phyloP scores from a whole-genome alignment of 2,888 invertebrate species.

The Trachelus troglodyta region DNA sequence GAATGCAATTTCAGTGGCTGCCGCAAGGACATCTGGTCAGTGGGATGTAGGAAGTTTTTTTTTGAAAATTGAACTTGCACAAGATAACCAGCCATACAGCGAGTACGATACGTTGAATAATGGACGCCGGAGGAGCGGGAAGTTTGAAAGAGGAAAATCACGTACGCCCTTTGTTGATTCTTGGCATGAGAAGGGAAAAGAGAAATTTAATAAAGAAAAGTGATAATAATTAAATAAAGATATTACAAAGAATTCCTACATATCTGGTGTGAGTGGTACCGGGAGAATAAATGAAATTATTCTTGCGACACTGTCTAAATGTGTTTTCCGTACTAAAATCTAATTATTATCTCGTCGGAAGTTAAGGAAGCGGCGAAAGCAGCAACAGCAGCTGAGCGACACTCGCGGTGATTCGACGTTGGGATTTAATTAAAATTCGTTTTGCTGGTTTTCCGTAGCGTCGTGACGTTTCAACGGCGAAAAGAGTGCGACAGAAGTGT shows the following conservation, averaged over 20 bases:
- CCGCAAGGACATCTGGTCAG: neutral
- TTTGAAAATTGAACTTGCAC: neutral
- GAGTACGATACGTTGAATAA: neutral
- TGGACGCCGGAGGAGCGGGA: neutral
- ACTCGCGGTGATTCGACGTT: conserved; percentile 23
- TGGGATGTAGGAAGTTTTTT: neutral
- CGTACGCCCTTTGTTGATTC: neutral
- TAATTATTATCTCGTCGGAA: neutral
- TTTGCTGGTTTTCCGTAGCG: conserved; percentile 27
- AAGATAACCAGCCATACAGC: too few relatives aligned
- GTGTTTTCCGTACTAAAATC: neutral
- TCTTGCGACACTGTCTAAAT: neutral
- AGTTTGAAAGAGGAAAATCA: neutral
- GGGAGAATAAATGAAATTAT: conserved; percentile 2
- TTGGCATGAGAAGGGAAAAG: neutral
- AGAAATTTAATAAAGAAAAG: neutral
- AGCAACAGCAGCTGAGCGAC: neutral
- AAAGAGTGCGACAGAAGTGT: neutral
- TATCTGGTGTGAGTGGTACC: neutral
- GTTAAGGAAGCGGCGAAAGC: neutral
- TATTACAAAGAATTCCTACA: neutral
- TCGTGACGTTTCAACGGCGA: neutral
- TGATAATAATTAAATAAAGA: neutral
- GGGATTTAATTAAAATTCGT: conserved; percentile 45
- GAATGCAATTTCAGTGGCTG: neutral